A percentile compares a stretch with the other conserved stretches of the same genome.
phyloP scores from a whole-genome alignment of 1,140 invertebrate species.

The Ceratina calcarata region DNA sequence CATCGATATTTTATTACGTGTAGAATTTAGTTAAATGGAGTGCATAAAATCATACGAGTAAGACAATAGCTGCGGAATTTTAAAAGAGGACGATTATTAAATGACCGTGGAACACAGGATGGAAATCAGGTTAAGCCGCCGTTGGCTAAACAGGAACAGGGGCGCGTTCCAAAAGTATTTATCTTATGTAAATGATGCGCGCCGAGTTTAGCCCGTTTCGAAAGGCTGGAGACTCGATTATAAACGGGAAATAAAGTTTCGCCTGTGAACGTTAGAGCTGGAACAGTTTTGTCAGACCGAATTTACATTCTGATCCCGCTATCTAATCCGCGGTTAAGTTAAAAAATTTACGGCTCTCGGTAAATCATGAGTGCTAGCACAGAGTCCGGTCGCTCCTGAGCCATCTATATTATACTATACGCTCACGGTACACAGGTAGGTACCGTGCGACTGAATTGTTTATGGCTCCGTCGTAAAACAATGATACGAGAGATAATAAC shows the following conservation, averaged over 20 bases:
- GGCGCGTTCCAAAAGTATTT: conserved; percentile 40
- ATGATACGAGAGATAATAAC: conserved; percentile 69
- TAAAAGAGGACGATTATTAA: conserved; percentile 21
- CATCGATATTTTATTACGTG: too few species aligned
- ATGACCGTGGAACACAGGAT: conserved; percentile 27
- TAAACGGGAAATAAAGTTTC: conserved; percentile 41
- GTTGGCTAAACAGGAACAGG: conserved; percentile 44
- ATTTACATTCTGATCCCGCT: conserved; percentile 70
- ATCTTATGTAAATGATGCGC: conserved; percentile 59
- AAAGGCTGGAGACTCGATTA: conserved; percentile 10
- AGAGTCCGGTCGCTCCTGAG: too few species aligned
- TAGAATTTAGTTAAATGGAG: too few species aligned
- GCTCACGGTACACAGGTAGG: conserved; percentile 43
- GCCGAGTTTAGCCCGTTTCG: conserved; percentile 38
- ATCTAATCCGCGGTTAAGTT: conserved; percentile 74
- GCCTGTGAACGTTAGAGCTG: conserved; percentile 41
- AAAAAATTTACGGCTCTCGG: conserved; percentile 75
- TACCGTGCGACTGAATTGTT: conserved; percentile 68
- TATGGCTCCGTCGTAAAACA: conserved; percentile 74
- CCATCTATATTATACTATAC: background rate
- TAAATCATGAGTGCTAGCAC: conserved; percentile 67
- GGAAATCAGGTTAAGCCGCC: conserved; percentile 51
- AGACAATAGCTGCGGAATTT: background rate
- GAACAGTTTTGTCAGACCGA: conserved; percentile 67
- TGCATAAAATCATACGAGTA: too few species aligned